phyloP scores from a whole-genome alignment of 2,888 invertebrate species.

The Synergus umbraculus region DNA sequence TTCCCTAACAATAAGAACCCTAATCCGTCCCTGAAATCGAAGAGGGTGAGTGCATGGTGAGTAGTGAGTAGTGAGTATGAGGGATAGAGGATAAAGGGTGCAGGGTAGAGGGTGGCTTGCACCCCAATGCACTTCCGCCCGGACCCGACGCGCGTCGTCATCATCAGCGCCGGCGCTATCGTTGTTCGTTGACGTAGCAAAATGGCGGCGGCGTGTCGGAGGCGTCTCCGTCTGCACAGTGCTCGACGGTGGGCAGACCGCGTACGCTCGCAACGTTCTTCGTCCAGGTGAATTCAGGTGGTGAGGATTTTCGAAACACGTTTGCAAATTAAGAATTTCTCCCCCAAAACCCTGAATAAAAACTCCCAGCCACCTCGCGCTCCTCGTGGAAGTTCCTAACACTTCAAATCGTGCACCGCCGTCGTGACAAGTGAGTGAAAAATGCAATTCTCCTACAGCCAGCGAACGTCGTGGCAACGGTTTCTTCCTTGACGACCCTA shows the following conservation, averaged over 20 bases:
- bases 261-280: slow-evolving; percentile 68
- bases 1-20: background rate
- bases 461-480: slow-evolving; percentile 18
- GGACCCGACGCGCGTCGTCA: slow-evolving; percentile 42
- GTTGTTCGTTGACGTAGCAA: slow-evolving; percentile 70
- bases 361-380: background rate
- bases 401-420: background rate
- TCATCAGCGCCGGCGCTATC: slow-evolving; percentile 69
- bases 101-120: slow-evolving; percentile 3
- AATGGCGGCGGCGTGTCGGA: slow-evolving; percentile 75
- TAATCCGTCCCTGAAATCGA: slow-evolving; percentile 6
- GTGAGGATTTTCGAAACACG: background rate
- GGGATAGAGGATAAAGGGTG: background rate
- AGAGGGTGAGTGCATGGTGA: background rate
- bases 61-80: background rate
- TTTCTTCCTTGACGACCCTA: background rate
- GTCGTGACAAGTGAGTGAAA: slow-evolving; percentile 11
- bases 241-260: slow-evolving; percentile 74
- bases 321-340: background rate
- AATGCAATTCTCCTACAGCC: background rate
- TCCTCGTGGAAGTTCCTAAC: background rate
- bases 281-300: slow-evolving; percentile 45
- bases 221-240: slow-evolving; percentile 76
- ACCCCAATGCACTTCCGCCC: slow-evolving; percentile 36
- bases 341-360: background rate